phyloP scores from a whole-genome alignment of 2,797 vertebrate genomes.

The Phaenicophaeus curvirostris region DNA sequence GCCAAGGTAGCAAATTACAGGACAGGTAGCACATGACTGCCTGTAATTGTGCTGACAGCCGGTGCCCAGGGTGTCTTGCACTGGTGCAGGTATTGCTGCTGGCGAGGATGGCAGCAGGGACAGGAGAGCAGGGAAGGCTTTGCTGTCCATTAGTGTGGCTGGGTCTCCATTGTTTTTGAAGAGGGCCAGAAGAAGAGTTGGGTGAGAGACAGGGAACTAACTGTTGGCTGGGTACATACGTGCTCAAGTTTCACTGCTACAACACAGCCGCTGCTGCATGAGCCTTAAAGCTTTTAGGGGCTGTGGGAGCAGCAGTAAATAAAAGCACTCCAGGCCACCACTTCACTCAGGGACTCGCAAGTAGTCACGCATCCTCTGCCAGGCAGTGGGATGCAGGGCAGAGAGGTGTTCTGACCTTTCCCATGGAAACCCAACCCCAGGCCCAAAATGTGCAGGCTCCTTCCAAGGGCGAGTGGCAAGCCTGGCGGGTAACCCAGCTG shows the following conservation, averaged over 20 bases:
- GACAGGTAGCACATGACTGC: not conserved
- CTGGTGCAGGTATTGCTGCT: not conserved
- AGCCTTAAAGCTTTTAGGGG: not conserved
- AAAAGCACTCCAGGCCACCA: not conserved
- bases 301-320: not conserved
- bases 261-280: rapidly evolving
- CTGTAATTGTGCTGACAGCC: not conserved
- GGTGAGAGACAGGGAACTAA: not conserved
- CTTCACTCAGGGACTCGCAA: rapidly evolving
- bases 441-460: rapidly evolving
- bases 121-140: not conserved
- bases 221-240: not conserved
- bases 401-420: not conserved
- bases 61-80: not conserved
- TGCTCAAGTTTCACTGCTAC: not conserved
- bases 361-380: rapidly evolving
- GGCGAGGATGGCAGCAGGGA: not conserved
- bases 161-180: not conserved
- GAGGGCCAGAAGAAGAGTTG: not conserved
- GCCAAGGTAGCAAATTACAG: not conserved
- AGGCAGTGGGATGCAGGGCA: not conserved
- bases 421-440: not conserved
- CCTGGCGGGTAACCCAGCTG: not conserved
- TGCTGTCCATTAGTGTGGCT: not conserved
- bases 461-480: rapidly evolving